phyloP scores from a whole-genome alignment of 2,797 vertebrate genomes.

The Falco biarmicus region DNA sequence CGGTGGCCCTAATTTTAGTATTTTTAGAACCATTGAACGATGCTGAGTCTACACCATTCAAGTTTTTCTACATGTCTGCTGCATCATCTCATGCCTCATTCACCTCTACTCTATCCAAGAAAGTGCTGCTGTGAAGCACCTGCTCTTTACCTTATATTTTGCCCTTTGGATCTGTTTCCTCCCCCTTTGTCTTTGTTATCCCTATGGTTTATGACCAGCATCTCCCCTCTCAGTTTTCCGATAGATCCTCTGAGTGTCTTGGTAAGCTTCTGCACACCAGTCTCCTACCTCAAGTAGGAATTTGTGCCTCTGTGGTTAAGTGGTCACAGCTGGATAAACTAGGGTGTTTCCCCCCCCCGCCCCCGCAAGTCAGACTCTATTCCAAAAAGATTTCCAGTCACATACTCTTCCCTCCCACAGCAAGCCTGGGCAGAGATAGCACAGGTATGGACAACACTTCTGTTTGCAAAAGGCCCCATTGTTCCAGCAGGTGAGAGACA shows the following conservation, averaged over 20 bases:
- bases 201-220: not conserved
- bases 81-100: not conserved
- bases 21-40: not conserved
- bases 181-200: not conserved
- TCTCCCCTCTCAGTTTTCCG: not conserved
- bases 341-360: fast-evolving
- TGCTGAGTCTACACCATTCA: not conserved
- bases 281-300: not conserved
- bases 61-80: not conserved
- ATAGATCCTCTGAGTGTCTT: not conserved
- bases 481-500: not conserved
- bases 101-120: not conserved
- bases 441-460: not conserved
- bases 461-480: not conserved
- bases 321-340: not conserved
- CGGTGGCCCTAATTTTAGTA: not conserved
- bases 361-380: not conserved
- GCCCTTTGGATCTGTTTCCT: not conserved
- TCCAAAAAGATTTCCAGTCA: not conserved
- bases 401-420: fast-evolving
- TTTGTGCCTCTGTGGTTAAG: not conserved
- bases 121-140: not conserved
- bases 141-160: not conserved
- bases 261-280: not conserved
- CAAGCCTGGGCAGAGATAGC: not conserved